Evolutionary conservation across 2,797 vertebrate genomes (phyloP).

Genomic region (Nannoperca obscura): DNA sequence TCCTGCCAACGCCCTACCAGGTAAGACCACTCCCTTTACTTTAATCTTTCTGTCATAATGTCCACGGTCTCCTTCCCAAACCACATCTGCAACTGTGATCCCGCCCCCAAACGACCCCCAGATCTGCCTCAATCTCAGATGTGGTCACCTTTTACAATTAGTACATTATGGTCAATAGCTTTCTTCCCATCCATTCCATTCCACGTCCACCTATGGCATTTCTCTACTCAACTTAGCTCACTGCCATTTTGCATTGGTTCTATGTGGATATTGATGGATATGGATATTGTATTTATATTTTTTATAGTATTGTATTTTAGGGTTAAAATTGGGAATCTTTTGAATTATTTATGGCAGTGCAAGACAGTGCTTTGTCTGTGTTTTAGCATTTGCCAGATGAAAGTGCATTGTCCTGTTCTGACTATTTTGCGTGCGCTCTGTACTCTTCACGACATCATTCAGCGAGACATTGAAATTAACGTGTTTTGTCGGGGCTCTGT

Average conservation of each 20-base stretch:
- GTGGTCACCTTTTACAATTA: not conserved
- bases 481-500: conserved; percentile 13
- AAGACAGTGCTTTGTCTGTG: not conserved
- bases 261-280: not conserved
- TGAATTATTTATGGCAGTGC: conserved; percentile 40
- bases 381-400: conserved; percentile 29
- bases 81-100: conserved; percentile 48
- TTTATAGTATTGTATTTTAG: conserved; percentile 1
- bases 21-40: conserved; percentile 84
- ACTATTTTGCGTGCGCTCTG: not conserved
- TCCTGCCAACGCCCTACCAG: conserved; percentile 78
- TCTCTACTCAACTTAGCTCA: conserved; percentile 24
- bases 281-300: too few species aligned
- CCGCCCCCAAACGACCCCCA: conserved; percentile 44
- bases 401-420: conserved; percentile 15
- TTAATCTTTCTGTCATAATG: conserved; percentile 74
- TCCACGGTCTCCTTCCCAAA: conserved; percentile 54
- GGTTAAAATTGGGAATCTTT: conserved; percentile 9
- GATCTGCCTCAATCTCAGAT: conserved; percentile 25
- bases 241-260: conserved; percentile 15
- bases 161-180: conserved; percentile 5
- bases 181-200: conserved; percentile 46
- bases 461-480: conserved; percentile 19
- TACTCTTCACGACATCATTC: conserved; percentile 5
- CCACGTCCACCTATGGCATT: not conserved